Conservation (phyloP, 2,888 invertebrate genomes). For the Zeuzera pyrina region DNA sequence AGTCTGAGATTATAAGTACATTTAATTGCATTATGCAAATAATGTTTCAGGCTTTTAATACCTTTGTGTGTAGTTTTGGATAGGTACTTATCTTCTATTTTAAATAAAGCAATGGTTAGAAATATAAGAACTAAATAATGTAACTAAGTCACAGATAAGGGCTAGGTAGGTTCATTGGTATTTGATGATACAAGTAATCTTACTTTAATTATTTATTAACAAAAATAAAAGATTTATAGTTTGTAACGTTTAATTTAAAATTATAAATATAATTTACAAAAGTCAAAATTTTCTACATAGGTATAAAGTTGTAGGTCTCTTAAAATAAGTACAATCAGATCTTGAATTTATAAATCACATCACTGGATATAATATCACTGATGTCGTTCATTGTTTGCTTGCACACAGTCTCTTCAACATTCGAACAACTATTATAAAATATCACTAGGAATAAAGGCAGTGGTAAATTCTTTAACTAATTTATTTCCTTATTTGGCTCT, state of each 20-base stretch:
- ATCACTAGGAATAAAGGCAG: constrained; percentile 3
- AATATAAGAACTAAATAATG: too few relatives aligned
- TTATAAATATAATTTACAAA: constrained; percentile 56
- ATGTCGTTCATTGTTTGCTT: constrained; percentile 7
- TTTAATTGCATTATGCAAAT: too few relatives aligned
- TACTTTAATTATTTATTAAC: too few relatives aligned
- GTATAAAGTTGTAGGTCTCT: constrained; percentile 5
- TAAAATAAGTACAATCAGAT: constrained; percentile 6
- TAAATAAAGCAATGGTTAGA: too few relatives aligned
- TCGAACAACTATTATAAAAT: too few relatives aligned
- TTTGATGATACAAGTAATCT: too few relatives aligned
- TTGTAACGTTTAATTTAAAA: constrained; percentile 40
- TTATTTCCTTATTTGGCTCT: constrained; percentile 32
- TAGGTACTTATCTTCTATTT: too few relatives aligned
- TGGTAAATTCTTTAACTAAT: constrained; percentile 1
- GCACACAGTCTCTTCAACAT: constrained; percentile 12
- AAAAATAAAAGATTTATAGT: constrained; percentile 11
- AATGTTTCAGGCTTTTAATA: too few relatives aligned
- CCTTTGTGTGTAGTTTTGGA: too few relatives aligned
- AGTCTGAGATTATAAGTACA: too few relatives aligned
- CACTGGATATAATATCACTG: constrained; percentile 6
- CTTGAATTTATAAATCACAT: constrained; percentile 1
- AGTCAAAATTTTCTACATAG: constrained; percentile 20
- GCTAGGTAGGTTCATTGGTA: too few relatives aligned
- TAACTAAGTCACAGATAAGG: too few relatives aligned